phyloP scores from a whole-genome alignment of 2,888 invertebrate genomes.

The Noctua janthe region DNA sequence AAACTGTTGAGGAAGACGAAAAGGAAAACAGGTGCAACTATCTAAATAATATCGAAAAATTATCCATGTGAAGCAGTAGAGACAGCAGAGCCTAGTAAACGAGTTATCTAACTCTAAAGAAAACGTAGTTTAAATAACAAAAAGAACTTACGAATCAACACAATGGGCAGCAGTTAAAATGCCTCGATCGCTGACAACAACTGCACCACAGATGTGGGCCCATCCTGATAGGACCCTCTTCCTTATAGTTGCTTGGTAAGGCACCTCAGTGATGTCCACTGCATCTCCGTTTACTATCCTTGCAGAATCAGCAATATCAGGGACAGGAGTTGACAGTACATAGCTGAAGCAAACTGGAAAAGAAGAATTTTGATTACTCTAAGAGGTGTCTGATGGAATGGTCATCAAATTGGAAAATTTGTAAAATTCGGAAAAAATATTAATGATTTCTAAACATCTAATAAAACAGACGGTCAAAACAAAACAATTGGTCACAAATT shows the following conservation, averaged over 20 bases:
- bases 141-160: constrained; percentile 74
- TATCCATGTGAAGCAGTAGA: not conserved
- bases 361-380: not conserved
- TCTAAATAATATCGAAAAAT: not conserved
- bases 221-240: constrained; percentile 74
- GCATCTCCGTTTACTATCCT: constrained; percentile 86
- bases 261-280: constrained; percentile 82
- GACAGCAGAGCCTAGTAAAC: too few relatives aligned
- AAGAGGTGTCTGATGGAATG: not conserved
- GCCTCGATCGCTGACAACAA: constrained; percentile 75
- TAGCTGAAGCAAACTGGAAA: constrained; percentile 58
- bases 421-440: not conserved
- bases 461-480: not conserved
- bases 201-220: constrained; percentile 84
- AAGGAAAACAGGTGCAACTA: not conserved
- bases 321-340: constrained; percentile 63
- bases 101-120: not conserved
- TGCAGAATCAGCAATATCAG: constrained; percentile 64
- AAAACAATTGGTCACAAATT: not conserved
- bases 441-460: not conserved
- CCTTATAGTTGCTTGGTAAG: constrained; percentile 84
- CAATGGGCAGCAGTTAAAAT: constrained; percentile 87
- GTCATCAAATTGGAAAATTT: not conserved
- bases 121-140: not conserved
- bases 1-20: not conserved